phyloP scores from a whole-genome alignment of 2,888 invertebrate genomes.

The Drosophila mercatorum region DNA sequence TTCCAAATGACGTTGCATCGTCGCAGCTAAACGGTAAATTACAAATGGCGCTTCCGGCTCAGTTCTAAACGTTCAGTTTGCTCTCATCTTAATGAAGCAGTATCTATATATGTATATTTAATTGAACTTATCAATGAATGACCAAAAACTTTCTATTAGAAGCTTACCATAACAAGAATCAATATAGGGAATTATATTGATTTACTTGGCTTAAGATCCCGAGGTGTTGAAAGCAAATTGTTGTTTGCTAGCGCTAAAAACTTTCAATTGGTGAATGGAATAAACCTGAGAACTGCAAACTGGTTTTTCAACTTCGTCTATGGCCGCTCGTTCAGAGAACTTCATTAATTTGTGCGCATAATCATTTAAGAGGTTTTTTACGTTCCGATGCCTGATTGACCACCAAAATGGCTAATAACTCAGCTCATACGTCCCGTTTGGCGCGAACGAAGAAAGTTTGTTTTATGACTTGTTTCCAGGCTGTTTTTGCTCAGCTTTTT shows the following conservation, averaged over 20 bases:
- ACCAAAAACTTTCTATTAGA: neutral
- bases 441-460: constrained; percentile 50
- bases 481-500: constrained; percentile 15
- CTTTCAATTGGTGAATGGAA: constrained; percentile 44
- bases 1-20: constrained; percentile 58
- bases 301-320: constrained; percentile 59
- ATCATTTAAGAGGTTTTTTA: constrained; percentile 35
- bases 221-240: constrained; percentile 23
- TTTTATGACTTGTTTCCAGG: constrained; percentile 36
- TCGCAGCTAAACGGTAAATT: constrained; percentile 46
- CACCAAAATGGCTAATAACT: constrained; percentile 54
- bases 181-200: too few relatives aligned
- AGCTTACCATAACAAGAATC: neutral
- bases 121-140: neutral
- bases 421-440: constrained; percentile 24
- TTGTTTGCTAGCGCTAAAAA: constrained; percentile 52
- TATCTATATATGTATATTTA: neutral
- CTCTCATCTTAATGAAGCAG: neutral
- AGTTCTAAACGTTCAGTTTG: constrained; percentile 10
- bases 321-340: constrained; percentile 40
- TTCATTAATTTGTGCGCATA: constrained; percentile 66
- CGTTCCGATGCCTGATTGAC: constrained; percentile 41
- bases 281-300: constrained; percentile 46
- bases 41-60: constrained; percentile 69
- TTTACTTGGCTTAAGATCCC: neutral